Evolutionary conservation across 2,888 invertebrate genomes (phyloP).

Genomic region (Drosophila tanythrix): DNA sequence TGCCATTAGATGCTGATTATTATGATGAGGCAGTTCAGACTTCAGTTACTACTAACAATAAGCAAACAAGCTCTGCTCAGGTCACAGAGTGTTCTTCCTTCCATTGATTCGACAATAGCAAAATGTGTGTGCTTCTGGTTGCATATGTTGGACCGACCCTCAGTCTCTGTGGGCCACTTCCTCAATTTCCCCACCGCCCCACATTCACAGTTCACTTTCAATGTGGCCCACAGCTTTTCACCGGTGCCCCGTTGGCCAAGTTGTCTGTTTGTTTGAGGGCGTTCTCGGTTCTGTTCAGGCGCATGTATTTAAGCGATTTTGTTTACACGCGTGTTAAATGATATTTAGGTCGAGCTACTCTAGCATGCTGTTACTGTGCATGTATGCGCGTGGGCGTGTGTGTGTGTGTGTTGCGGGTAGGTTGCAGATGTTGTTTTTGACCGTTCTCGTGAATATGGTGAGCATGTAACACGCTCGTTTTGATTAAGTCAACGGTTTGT

Average conservation of each 20-base stretch:
- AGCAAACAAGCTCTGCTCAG: conserved; percentile 34
- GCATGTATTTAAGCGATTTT: conserved; percentile 51
- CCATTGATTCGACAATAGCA: neutral
- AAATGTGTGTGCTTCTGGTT: neutral
- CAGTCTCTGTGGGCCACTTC: neutral
- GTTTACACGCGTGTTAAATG: conserved; percentile 66
- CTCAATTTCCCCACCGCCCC: neutral
- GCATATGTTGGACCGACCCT: neutral
- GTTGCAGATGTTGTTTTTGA: conserved; percentile 12
- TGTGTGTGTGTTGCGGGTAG: neutral
- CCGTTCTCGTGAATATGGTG: conserved; percentile 2
- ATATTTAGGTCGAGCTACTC: conserved; percentile 47
- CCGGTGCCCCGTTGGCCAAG: conserved; percentile 24
- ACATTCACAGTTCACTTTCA: conserved; percentile 21
- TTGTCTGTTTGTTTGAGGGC: conserved; percentile 37
- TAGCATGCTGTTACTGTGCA: conserved; percentile 15
- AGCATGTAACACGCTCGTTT: conserved; percentile 27
- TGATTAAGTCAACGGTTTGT: conserved; percentile 33
- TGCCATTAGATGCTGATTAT: conserved; percentile 9
- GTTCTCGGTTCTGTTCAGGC: conserved; percentile 32
- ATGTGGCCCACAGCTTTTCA: conserved; percentile 14
- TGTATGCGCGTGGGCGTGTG: neutral
- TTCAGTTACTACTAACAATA: conserved; percentile 46
- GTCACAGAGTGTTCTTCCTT: neutral
- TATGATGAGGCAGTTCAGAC: conserved; percentile 35